These are phyloP conservation scores for Spinibarbus caldwelli DNA, from an alignment of 2,797 vertebrate species.

Conservation along the genomic window DNA sequence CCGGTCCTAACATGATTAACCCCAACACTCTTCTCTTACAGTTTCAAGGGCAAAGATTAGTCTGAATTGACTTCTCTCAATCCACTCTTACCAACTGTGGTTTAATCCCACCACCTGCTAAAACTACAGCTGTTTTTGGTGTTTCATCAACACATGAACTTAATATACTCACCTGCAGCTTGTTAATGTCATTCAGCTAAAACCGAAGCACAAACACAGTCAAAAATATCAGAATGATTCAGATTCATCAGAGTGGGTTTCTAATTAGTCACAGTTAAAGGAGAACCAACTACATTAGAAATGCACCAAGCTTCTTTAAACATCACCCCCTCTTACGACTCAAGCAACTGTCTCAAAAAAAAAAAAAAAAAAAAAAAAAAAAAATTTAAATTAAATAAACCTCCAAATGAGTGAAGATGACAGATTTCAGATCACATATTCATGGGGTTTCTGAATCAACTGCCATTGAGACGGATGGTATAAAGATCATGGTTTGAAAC, in stretches of 20 bases:
- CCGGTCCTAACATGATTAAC: background rate
- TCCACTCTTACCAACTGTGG: background rate
- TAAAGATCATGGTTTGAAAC: background rate
- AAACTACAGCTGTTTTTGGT: background rate
- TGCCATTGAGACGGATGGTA: background rate
- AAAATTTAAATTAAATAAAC: too few relatives aligned
- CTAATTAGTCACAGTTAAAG: background rate
- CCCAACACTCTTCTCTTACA: background rate
- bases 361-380: too few relatives aligned
- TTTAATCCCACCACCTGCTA: background rate
- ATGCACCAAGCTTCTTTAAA: background rate
- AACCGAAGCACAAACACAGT: background rate
- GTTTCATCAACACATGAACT: background rate
- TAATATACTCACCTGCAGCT: background rate
- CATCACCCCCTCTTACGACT: background rate
- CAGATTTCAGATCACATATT: background rate
- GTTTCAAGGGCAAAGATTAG: slow-evolving; percentile 13
- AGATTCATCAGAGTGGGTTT: background rate
- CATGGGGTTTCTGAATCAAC: background rate
- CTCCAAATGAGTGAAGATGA: too few relatives aligned
- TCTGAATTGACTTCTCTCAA: slow-evolving; percentile 14
- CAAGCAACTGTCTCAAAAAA: background rate
- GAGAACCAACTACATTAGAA: background rate
- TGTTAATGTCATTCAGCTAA: background rate
- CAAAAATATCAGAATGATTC: background rate